A percentile compares a stretch with the other conserved stretches of the same genome.
Conservation (phyloP, 2,888 invertebrate species). For the Rhagium mordax region DNA sequence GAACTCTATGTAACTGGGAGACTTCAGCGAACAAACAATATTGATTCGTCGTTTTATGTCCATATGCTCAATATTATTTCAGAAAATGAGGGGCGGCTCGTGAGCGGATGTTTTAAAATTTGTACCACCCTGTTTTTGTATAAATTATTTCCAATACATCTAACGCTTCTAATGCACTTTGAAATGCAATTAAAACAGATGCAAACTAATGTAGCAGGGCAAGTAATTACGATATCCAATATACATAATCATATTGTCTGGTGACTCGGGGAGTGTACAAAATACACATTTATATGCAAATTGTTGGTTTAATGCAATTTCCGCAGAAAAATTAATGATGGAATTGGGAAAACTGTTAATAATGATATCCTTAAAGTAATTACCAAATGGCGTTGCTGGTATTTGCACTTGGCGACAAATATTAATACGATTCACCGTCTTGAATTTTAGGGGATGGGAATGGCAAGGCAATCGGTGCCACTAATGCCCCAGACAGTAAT, state of each 20-base stretch:
- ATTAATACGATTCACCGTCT: constrained; percentile 1
- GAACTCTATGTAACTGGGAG: background rate
- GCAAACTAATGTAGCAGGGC: background rate
- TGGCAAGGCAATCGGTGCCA: background rate
- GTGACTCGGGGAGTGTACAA: background rate
- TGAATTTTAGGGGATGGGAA: background rate
- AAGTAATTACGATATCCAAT: background rate
- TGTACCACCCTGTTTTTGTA: too few species aligned
- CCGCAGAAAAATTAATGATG: background rate
- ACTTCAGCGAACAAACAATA: background rate
- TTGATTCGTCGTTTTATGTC: background rate
- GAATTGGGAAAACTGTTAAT: background rate
- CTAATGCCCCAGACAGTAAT: background rate
- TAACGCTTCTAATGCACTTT: too few species aligned
- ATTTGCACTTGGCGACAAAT: constrained; percentile 12
- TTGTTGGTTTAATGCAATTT: background rate
- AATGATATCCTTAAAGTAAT: too few species aligned
- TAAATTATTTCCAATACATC: too few species aligned
- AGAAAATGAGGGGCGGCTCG: too few species aligned
- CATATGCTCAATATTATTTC: background rate
- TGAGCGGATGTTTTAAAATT: too few species aligned
- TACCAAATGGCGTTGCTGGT: too few species aligned
- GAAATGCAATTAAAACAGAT: background rate
- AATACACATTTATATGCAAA: background rate
- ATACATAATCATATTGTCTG: background rate